These are phyloP conservation scores for Creontiades dilutus DNA, from an alignment of 2,888 invertebrate species.

Conservation along the genomic window DNA sequence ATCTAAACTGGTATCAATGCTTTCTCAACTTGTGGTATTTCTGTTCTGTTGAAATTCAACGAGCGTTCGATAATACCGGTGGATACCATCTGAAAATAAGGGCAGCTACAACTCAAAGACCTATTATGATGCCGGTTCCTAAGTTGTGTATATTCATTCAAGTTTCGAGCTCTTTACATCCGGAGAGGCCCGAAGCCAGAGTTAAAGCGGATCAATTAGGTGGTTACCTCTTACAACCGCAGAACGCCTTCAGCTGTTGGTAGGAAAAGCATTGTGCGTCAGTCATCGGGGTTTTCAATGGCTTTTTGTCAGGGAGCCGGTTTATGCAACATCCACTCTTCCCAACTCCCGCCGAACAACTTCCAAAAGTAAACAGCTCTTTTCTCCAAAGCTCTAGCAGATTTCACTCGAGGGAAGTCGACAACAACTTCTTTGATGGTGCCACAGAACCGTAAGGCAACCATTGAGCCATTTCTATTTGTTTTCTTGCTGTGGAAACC, in stretches of 20 bases:
- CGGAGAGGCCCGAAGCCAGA: background rate
- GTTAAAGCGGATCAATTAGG: constrained; percentile 10
- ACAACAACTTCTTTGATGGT: too few species aligned
- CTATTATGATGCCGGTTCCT: background rate
- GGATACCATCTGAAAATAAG: too few species aligned
- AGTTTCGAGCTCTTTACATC: background rate
- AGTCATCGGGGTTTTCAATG: background rate
- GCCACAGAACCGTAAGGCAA: too few species aligned
- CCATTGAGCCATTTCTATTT: too few species aligned
- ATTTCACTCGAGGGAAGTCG: background rate
- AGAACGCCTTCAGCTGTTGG: constrained; percentile 12
- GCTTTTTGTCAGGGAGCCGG: constrained; percentile 8
- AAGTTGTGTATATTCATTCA: background rate
- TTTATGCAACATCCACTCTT: constrained; percentile 12
- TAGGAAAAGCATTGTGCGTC: background rate
- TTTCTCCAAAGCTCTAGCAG: background rate
- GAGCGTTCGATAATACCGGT: too few species aligned
- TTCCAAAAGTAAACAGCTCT: background rate
- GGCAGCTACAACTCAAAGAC: background rate
- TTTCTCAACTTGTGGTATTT: too few species aligned
- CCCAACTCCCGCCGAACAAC: constrained; percentile 24
- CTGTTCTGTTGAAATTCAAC: too few species aligned
- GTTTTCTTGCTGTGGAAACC: too few species aligned
- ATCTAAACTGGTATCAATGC: too few species aligned
- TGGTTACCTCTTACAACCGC: background rate